Conservation (phyloP, 1,140 invertebrate species). For the fruit fly (Drosophila melanogaster) region DNA sequence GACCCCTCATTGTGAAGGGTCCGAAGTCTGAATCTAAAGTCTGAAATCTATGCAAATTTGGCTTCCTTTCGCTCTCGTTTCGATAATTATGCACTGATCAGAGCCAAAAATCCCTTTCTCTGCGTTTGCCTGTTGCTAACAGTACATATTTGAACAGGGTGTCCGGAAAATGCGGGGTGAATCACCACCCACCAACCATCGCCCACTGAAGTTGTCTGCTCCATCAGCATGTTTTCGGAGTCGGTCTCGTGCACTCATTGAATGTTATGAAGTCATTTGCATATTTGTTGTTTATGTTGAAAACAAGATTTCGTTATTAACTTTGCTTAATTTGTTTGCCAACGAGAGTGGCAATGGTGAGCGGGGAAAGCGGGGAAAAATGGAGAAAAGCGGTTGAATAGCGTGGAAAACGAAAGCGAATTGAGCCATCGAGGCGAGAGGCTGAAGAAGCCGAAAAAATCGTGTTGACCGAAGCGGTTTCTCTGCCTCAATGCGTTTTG, state of each 20-base stretch:
- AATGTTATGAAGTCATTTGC: constrained; percentile 79
- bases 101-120: not conserved
- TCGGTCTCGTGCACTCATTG: constrained; percentile 35
- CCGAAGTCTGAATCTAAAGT: constrained; percentile 1
- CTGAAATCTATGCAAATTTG: constrained; percentile 33
- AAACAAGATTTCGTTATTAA: constrained; percentile 83
- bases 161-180: constrained; percentile 7
- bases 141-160: constrained; percentile 11
- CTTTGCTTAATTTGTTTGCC: constrained; percentile 82
- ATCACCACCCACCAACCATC: constrained; percentile 6
- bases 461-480: constrained; percentile 75
- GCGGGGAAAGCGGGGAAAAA: too few relatives aligned
- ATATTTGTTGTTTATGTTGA: constrained; percentile 81
- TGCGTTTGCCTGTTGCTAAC: constrained; percentile 21
- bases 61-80: constrained; percentile 45
- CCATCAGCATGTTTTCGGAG: constrained; percentile 57
- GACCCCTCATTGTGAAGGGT: constrained; percentile 10
- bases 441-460: constrained; percentile 32
- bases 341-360: constrained; percentile 42
- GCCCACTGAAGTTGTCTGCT: constrained; percentile 30
- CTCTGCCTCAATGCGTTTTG: constrained; percentile 33
- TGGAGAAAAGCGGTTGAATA: not conserved
- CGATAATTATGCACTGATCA: constrained; percentile 47
- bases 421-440: constrained; percentile 39
- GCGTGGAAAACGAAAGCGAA: constrained; percentile 40